Evolutionary conservation across 2,113 vertebrate species (phyloP), one percentile per base, ranked within the genome.

Genomic region (Perca fluviatilis): DNA sequence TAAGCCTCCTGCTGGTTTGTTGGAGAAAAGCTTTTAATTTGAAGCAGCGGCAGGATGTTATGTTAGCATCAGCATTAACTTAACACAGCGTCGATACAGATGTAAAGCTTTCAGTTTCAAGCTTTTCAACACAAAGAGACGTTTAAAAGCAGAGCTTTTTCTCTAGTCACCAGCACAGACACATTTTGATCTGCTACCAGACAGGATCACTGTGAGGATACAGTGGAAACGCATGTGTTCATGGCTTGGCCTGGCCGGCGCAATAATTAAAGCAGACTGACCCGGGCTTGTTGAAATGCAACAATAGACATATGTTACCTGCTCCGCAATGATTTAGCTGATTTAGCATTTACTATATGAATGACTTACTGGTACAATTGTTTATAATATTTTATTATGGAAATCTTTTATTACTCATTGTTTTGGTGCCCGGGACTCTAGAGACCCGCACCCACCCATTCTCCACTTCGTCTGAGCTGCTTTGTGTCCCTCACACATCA

Each of bases 391-490:
- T n/a, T n/a, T n/a, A n/a, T n/a, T n/a, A n/a, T n/a, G n/a, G n/a
- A n/a, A n/a, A n/a, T n/a, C n/a, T n/a, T n/a, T n/a, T n/a, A n/a
- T n/a, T n/a, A n/a, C n/a, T n/a, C n/a, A n/a, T n/a, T 87, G 73
- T 84, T 73, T 79, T 79, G 62, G 47, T 73, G 74, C 51, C 40
- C 56, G 23, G 23, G 70, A 73, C 83, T 69, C 77, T 15, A 50
- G 78, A 84, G 76, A 80, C 64, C 64, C 58, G 36, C 75, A 84
- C 73, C 78, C 81, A 75, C 69, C 62, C 36, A 14, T n/a, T 62
- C 66, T 83, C 61, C 62, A 71, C 68, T 47, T 68, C 54, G 11
- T 69, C 70, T 76, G 49, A 79, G 74, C 72, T 66, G 53, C 53
- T 83, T 79, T 63, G 56, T 77, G 62, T 25, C 60, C 72, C 21